phyloP scores from a whole-genome alignment of 1,140 invertebrate species.

The Scaptomyza montana region DNA sequence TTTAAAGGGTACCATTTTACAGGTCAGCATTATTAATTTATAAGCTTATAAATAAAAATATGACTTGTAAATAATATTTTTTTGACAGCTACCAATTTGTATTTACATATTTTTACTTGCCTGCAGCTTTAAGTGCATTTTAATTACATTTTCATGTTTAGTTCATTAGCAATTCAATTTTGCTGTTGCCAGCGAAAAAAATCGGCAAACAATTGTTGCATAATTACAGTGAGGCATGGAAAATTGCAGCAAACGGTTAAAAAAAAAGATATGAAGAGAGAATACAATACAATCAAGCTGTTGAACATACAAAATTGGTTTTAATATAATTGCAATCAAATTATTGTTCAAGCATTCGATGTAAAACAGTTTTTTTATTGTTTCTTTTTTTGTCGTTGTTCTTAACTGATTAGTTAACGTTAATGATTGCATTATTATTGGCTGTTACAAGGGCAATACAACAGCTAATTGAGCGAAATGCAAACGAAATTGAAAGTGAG shows the following conservation, averaged over 20 bases:
- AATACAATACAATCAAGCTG: too few relatives aligned
- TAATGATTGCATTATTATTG: constrained; percentile 6
- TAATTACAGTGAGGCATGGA: constrained; percentile 53
- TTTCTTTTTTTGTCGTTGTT: not conserved
- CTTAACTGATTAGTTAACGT: constrained; percentile 29
- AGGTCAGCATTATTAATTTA: too few relatives aligned
- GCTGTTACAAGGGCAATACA: constrained; percentile 15
- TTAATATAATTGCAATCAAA: constrained; percentile 39
- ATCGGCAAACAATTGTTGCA: constrained; percentile 46
- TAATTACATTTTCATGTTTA: constrained; percentile 63
- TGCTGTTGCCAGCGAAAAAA: constrained; percentile 39
- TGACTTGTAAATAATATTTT: constrained; percentile 27
- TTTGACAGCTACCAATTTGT: constrained; percentile 40
- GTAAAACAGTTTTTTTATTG: too few relatives aligned
- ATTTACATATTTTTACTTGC: constrained; percentile 21
- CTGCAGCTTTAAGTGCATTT: constrained; percentile 51
- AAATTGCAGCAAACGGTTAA: not conserved
- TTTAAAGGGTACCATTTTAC: not conserved
- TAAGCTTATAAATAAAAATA: constrained; percentile 1
- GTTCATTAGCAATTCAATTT: constrained; percentile 71
- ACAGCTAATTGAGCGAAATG: constrained; percentile 13
- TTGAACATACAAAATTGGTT: too few relatives aligned
- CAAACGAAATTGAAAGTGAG: not conserved
- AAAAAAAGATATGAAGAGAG: not conserved
- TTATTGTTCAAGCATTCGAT: constrained; percentile 35